Conservation (phyloP, 2,797 vertebrate species). For the Psittacula echo region DNA sequence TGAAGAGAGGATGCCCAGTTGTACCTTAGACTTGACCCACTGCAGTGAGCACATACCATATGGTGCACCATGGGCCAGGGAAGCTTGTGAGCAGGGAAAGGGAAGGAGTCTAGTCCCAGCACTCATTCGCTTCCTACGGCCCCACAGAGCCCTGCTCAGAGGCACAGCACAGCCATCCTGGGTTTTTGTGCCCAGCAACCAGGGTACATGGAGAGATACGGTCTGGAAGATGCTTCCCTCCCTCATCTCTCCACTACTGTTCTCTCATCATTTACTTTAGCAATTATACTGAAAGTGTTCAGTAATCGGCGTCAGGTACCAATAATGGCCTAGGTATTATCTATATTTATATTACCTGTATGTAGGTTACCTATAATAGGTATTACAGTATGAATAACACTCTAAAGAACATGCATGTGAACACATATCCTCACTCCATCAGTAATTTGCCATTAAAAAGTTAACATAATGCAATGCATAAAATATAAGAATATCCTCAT, state of each 20-base stretch:
- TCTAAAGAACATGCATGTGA: not conserved
- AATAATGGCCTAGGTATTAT: not conserved
- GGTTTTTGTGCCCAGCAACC: not conserved
- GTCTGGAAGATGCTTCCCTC: not conserved
- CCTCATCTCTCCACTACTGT: not conserved
- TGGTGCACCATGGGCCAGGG: accelerated
- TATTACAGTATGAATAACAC: not conserved
- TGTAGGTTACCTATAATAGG: not conserved
- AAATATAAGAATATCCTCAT: not conserved
- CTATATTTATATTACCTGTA: not conserved
- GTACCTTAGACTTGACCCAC: accelerated
- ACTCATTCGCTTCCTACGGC: not conserved
- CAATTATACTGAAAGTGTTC: not conserved
- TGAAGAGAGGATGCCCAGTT: not conserved
- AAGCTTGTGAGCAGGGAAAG: not conserved
- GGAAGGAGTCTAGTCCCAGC: not conserved
- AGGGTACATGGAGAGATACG: not conserved
- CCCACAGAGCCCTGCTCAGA: not conserved
- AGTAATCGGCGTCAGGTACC: not conserved
- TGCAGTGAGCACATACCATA: not conserved
- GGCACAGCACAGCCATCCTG: accelerated
- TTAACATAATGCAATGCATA: not conserved
- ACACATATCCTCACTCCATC: not conserved
- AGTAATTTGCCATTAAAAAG: not conserved
- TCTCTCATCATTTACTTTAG: not conserved